Conservation (phyloP, 2,797 vertebrate genomes). For the Clarias laeviceps region DNA sequence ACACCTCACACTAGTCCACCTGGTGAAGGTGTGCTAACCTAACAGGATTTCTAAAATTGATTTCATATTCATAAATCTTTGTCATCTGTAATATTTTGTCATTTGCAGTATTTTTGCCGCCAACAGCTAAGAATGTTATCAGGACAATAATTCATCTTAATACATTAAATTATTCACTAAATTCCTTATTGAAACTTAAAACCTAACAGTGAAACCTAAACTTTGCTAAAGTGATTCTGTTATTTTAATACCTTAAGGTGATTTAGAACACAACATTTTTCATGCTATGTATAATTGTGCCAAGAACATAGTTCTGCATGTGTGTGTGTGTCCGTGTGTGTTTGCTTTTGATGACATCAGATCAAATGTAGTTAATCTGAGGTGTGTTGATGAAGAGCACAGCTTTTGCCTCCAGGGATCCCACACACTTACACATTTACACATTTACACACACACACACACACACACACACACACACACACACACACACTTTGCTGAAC, state of each 20-base stretch:
- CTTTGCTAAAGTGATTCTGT: not conserved
- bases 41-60: not conserved
- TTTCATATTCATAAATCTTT: not conserved
- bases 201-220: not conserved
- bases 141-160: too few species aligned
- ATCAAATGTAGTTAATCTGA: conserved; percentile 19
- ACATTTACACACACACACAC: conserved; percentile 12
- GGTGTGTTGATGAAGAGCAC: conserved; percentile 18
- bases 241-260: not conserved
- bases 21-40: not conserved
- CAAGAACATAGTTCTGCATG: not conserved
- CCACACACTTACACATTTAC: not conserved
- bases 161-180: not conserved
- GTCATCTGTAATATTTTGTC: not conserved
- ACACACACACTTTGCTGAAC: conserved; percentile 16
- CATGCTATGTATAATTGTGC: conserved; percentile 14
- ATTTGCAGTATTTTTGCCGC: not conserved
- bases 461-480: conserved; percentile 19
- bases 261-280: not conserved
- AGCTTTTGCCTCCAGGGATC: conserved; percentile 6
- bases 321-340: not conserved
- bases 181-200: not conserved
- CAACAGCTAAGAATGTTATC: not conserved
- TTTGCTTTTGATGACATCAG: conserved; percentile 23
- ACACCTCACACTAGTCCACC: not conserved